Conservation (phyloP, 2,113 vertebrate species). For the Perccottus glenii region DNA sequence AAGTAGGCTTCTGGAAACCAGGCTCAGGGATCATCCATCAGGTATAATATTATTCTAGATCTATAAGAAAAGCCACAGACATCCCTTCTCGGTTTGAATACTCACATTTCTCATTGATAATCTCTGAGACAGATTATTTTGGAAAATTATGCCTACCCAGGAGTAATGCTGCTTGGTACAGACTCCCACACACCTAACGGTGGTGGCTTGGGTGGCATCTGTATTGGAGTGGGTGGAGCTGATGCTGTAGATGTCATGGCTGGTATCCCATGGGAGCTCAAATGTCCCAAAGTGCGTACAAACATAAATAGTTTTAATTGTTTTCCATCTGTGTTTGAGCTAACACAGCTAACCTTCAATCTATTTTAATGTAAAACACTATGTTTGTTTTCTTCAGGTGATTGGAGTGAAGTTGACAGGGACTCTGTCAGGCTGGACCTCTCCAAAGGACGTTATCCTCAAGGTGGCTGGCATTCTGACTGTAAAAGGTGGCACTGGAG, state of each 20-base stretch:
- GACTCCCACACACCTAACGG: constrained; percentile 98
- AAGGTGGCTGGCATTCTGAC: constrained; percentile 97
- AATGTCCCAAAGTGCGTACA: constrained; percentile 89
- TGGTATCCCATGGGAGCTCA: constrained; percentile 97
- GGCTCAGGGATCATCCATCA: constrained; percentile 98
- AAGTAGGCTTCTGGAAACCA: constrained; percentile 98
- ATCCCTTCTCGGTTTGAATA: too few relatives aligned
- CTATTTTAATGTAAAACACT: too few relatives aligned
- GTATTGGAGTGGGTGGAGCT: constrained; percentile 97
- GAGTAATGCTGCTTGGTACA: constrained; percentile 95
- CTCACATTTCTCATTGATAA: too few relatives aligned
- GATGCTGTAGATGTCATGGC: constrained; percentile 99
- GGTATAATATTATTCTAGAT: constrained; percentile 68
- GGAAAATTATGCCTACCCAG: constrained; percentile 96
- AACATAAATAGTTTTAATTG: too few relatives aligned
- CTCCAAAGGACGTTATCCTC: constrained; percentile 93
- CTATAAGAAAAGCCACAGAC: too few relatives aligned
- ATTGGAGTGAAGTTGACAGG: constrained; percentile 96
- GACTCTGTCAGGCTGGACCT: constrained; percentile 91
- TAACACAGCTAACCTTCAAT: background rate
- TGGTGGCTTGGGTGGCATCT: constrained; percentile 90
- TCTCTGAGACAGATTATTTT: constrained; percentile 86
- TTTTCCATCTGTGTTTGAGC: too few relatives aligned
- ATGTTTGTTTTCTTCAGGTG: constrained; percentile 76
- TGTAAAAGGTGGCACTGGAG: constrained; percentile 95